phyloP scores from a whole-genome alignment of 2,888 invertebrate genomes.

The Orthosia gothica region DNA sequence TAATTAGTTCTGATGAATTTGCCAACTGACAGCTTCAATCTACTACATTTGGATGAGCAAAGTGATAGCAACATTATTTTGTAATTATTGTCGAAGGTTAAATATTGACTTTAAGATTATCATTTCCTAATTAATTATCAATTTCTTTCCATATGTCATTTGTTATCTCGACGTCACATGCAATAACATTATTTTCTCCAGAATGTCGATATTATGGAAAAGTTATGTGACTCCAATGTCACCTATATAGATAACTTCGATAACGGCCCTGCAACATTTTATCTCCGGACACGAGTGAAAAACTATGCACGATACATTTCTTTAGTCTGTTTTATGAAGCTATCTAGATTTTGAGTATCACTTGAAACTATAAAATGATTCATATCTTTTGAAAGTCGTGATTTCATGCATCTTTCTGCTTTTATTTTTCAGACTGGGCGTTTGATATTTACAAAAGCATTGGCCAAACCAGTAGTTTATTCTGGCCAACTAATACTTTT shows the following conservation, averaged over 20 bases:
- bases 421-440: constrained; percentile 13
- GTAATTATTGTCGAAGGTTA: neutral
- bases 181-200: constrained; percentile 24
- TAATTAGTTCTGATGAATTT: constrained; percentile 20
- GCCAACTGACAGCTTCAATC: neutral
- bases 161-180: constrained; percentile 25
- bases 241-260: constrained; percentile 54
- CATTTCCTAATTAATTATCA: neutral
- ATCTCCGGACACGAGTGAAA: constrained; percentile 17
- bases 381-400: constrained; percentile 11
- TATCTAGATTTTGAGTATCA: constrained; percentile 7
- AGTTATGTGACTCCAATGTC: constrained; percentile 51
- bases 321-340: neutral
- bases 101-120: neutral
- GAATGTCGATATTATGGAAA: constrained; percentile 35
- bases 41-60: neutral
- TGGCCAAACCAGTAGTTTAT: constrained; percentile 22
- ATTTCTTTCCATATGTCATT: constrained; percentile 9
- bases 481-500: constrained; percentile 37
- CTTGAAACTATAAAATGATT: neutral
- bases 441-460: constrained; percentile 23
- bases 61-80: neutral
- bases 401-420: constrained; percentile 4
- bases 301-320: constrained; percentile 14
- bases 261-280: constrained; percentile 19